Base-by-base conservation (phyloP, 2,113 vertebrate species). In the Proterorhinus semilunaris region DNA sequence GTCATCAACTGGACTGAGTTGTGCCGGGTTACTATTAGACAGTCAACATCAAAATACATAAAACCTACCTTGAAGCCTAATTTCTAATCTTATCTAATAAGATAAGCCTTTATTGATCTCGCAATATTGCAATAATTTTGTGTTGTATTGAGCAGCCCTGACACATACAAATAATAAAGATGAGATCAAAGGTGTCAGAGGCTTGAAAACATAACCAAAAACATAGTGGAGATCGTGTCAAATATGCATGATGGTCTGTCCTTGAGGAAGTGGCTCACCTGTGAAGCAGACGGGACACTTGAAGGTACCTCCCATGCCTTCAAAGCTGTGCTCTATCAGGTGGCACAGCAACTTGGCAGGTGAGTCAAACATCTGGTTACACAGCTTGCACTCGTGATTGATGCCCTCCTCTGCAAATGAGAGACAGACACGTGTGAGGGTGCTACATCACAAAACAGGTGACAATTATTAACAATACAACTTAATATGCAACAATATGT, bases 301-400 rank as follows among this genome's bases (percentile, higher is more conserved):
- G 94, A 99, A 99, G 90, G 98, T 99, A 88, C 98, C 98, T 75
- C 98, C 98, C 98, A 99, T 99, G 90, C 98, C 98, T 94, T 99
- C 98, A 53, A 99, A 99, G 94, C 98, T 99, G 94, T 99, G 98
- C 92, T 99, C 98, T 82, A 99, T 99, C 95, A 99, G 96, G 94
- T 99, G 98, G 92, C 97, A 99, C 80, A 99, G 94, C 87, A 99
- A 96, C 94, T 99, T 99, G 92, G 98, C 98, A 58, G 98, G 98
- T 89, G 98, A 99, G 92, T 99, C 98, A 91, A 99, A 99, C 95
- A 98, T 99, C 97, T 99, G 98, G 95, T 98, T 99, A 93, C 98
- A 99, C 95, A 99, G 97, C 95, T 99, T 99, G 95, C 98, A 99
- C 92, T 99, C 98, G n/a, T 99, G 98, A 96, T 99, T 99, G 96